A percentile compares a stretch with the other conserved stretches of the same genome.
Conservation (phyloP, 2,888 invertebrate species). For the Gryllus longicercus region DNA sequence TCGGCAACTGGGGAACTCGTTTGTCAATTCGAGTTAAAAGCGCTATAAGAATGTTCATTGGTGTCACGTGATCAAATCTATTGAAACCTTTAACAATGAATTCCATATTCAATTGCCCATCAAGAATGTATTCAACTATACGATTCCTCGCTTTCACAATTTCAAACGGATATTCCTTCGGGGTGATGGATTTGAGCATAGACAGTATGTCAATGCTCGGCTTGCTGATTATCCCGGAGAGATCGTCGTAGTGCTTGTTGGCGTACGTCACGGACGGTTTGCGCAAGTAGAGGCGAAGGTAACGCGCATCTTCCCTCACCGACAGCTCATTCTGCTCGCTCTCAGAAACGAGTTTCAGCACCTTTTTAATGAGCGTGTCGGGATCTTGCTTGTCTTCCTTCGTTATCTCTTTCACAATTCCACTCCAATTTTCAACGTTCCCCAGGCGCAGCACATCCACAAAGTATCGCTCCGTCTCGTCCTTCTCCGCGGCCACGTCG, state of each 20-base stretch:
- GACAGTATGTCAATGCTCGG: conserved; percentile 35
- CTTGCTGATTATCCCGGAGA: conserved; percentile 34
- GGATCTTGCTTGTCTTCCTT: conserved; percentile 31
- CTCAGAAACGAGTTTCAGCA: conserved; percentile 31
- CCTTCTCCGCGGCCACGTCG: conserved; percentile 32
- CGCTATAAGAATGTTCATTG: conserved; percentile 34
- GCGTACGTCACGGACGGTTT: not conserved
- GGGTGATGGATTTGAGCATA: conserved; percentile 31
- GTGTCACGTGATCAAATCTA: conserved; percentile 37
- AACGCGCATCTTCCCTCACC: conserved; percentile 30
- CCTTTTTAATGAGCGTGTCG: conserved; percentile 32
- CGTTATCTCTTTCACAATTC: conserved; percentile 17
- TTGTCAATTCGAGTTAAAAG: conserved; percentile 35
- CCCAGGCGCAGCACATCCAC: conserved; percentile 36
- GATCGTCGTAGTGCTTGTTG: conserved; percentile 23
- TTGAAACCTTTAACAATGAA: conserved; percentile 38
- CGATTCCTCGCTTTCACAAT: not conserved
- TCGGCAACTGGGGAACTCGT: conserved; percentile 35
- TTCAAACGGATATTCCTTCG: conserved; percentile 23
- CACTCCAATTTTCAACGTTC: conserved; percentile 36
- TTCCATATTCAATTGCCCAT: conserved; percentile 33
- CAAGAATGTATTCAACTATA: conserved; percentile 28
- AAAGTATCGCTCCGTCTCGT: conserved; percentile 37
- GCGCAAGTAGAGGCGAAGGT: conserved; percentile 22
- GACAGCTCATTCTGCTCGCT: conserved; percentile 29